Evolutionary conservation across 1,140 invertebrate genomes (phyloP), one percentile per base, ranked within the genome.

Genomic region (Paraescarpia echinospica): DNA sequence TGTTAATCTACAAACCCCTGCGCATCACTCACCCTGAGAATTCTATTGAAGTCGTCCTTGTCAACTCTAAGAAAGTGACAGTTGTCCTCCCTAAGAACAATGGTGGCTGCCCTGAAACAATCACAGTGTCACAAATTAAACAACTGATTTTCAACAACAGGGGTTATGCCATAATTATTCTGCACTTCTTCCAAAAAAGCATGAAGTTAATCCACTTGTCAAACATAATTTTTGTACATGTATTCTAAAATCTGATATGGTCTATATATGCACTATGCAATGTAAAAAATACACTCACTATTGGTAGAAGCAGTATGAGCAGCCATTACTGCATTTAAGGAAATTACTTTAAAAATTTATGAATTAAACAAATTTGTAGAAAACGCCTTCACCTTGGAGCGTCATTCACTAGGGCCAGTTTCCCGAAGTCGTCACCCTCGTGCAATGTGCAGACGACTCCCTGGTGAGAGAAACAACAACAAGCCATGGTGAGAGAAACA

Each of bases 351-450:
- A 35, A 89, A 34, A 93, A 77, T 22, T 2, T 77, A 77, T 77
- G 4, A 77, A 27, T 27, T 77, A 77, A 18, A 77, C 59, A 77
- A 12, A 18, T 77, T 77, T 77, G 22, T 14, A 77, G 18, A 77
- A 77, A 18, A 18, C 59, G 22, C 22, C 59, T 31, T 95, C 96
- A 98, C 97, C 98, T 97, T 91, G 98, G 98, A 89, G 98, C 97
- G 96, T 98, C 98, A 96, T 98, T 98, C 41, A 98, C 98, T 77
- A 98, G 96, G 91, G 98, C 98, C 92, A 98, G 96, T 96, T 98
- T 98, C 89, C 98, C 98, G 96, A 98, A 98, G 96, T 98, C 98
- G 96, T 98, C 98, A 92, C 98, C 98, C 96, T 98, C 98, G 94
- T 98, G 97, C 22, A 98, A 96, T 35, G 97, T 97, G 93, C 97